These are phyloP conservation scores for Cataglyphis cursor DNA, from an alignment of 2,888 invertebrate genomes.

Conservation along the genomic window DNA sequence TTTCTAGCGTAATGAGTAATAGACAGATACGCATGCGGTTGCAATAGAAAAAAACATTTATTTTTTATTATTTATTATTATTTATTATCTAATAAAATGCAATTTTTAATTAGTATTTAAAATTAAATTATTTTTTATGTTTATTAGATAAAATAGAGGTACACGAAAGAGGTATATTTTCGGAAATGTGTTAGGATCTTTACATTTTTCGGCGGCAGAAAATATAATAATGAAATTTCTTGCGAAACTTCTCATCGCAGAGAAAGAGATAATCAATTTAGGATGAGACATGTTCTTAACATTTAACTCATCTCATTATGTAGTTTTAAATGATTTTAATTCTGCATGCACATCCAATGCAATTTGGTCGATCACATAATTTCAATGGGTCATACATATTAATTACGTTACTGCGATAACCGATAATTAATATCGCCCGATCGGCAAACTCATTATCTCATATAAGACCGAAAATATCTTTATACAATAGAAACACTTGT, in stretches of 20 bases:
- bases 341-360: neutral
- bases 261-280: neutral
- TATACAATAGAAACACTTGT: neutral
- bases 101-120: neutral
- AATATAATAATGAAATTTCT: neutral
- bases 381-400: neutral
- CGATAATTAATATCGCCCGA: neutral
- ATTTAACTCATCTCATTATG: neutral
- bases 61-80: neutral
- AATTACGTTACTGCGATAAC: neutral
- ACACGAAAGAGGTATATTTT: neutral
- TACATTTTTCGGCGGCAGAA: neutral
- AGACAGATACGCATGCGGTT: neutral
- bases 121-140: neutral
- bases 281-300: neutral
- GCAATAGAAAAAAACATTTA: neutral
- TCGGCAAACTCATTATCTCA: neutral
- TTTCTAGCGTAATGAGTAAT: neutral
- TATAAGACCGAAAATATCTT: neutral
- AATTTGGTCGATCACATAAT: constrained; percentile 10
- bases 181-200: neutral
- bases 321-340: constrained; percentile 7
- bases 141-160: too few relatives aligned
- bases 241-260: neutral
- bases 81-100: neutral